A percentile compares a stretch with the other conserved stretches of the same genome.
These are phyloP conservation scores for Dorcus hopei DNA, from an alignment of 2,888 invertebrate genomes.

Conservation along the genomic window DNA sequence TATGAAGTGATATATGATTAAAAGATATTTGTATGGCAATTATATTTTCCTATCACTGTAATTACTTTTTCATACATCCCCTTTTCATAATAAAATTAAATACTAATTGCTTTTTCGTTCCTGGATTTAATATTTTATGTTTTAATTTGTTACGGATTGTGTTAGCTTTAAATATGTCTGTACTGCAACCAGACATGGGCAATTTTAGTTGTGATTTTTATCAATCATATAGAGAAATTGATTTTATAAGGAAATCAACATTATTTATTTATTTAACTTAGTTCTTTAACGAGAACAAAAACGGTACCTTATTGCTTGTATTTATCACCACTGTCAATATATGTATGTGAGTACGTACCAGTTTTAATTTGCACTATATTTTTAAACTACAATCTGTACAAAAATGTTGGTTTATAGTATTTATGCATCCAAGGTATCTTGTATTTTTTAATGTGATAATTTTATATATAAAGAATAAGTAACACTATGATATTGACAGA, in stretches of 20 bases:
- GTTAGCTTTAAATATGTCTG: slow-evolving; percentile 11
- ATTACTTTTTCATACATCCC: slow-evolving; percentile 10
- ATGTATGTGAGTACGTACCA: slow-evolving; percentile 1
- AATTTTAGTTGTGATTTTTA: slow-evolving; percentile 15
- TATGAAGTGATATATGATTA: slow-evolving; percentile 4
- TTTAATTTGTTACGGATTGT: background rate
- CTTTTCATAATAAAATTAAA: slow-evolving; percentile 8
- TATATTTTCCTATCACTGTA: slow-evolving; percentile 40
- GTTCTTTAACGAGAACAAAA: slow-evolving; percentile 5
- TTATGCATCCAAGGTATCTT: slow-evolving; percentile 31
- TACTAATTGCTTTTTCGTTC: background rate
- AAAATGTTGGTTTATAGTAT: slow-evolving; percentile 8
- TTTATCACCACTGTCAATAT: slow-evolving; percentile 6
- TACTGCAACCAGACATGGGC: background rate
- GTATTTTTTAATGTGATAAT: slow-evolving; percentile 36
- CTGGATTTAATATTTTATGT: slow-evolving; percentile 1
- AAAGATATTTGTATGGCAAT: slow-evolving; percentile 28
- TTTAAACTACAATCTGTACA: slow-evolving; percentile 7
- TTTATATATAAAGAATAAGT: slow-evolving; percentile 24
- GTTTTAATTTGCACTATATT: background rate
- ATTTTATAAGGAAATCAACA: background rate
- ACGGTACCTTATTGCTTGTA: background rate
- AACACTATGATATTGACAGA: slow-evolving; percentile 7
- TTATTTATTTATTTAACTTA: slow-evolving; percentile 17
- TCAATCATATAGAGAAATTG: slow-evolving; percentile 8